Evolutionary conservation across 1,140 invertebrate genomes (phyloP), one percentile per base, ranked within the genome.

Genomic region (Achroia grisella): DNA sequence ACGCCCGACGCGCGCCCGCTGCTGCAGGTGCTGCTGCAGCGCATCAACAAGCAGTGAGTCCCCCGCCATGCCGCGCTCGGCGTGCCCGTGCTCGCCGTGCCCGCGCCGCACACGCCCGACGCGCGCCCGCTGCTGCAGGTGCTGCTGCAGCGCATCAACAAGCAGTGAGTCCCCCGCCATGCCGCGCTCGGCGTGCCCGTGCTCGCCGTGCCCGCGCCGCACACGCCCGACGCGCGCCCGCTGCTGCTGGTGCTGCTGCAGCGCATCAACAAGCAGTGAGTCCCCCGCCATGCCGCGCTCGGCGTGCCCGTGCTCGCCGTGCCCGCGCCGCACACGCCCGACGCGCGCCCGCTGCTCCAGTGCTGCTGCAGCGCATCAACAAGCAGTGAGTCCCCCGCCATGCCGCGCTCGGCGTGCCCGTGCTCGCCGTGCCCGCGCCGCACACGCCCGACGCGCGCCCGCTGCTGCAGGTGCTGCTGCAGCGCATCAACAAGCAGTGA

Each of bases 301-400:
- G 81, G 94, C 14, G 90, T 92, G 56, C 92, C 93, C 42, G 86
- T 91, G 57, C 14, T 23, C 13, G 89, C 92, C 44, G 89, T 91
- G 50, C 89, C 95, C 29, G 90, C 97, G 89, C 94, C 69, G 65
- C 91, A 86, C 32, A 91, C 90, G 11, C 91, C 94, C 8, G 96
- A 97, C 79, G 92, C 95, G 2, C 90, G 93, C 54, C 93, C 94
- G 1, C 90, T 94, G 33, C 88, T 97, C 42, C 92, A 30, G 93
- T 92, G 52, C 85, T 98, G 23, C 93, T 96, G 63, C 91, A 90
- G 44, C 93, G 95, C 77, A 94, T 97, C 62, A 94, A 96, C 64
- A 97, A 97, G 89, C 95, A 95, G 94, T 96, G 88, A 93, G 39
- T 41, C n/a, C n/a, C n/a, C n/a, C n/a, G n/a, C n/a, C n/a, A n/a